phyloP scores from a whole-genome alignment of 2,888 invertebrate genomes.

The Nomada ruficornis region DNA sequence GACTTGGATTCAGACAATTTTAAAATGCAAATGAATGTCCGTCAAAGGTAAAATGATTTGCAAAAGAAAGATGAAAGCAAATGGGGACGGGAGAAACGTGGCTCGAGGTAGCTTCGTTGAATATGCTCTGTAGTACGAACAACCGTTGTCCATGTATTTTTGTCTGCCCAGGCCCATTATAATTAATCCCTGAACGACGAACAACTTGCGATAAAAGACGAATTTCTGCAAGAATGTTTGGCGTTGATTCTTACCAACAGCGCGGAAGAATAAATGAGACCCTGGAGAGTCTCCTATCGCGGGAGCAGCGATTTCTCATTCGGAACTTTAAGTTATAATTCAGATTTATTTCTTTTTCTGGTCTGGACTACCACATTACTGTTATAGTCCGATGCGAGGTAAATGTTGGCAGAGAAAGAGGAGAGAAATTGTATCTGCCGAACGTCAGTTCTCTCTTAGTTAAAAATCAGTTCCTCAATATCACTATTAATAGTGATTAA shows the following conservation, averaged over 20 bases:
- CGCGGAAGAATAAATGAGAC: slow-evolving; percentile 59
- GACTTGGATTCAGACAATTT: background rate
- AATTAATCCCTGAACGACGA: slow-evolving; percentile 58
- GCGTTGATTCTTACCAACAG: slow-evolving; percentile 57
- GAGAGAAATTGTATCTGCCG: background rate
- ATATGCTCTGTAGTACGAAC: background rate
- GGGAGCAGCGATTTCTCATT: slow-evolving; percentile 40
- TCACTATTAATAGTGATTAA: background rate
- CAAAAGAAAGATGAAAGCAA: background rate
- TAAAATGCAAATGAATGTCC: background rate
- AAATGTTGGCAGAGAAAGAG: background rate
- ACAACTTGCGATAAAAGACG: slow-evolving; percentile 17
- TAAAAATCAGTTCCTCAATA: background rate
- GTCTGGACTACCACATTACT: background rate
- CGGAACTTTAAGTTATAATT: slow-evolving; percentile 43
- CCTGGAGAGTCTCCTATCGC: slow-evolving; percentile 32
- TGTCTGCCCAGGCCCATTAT: slow-evolving; percentile 45
- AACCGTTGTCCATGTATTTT: slow-evolving; percentile 33
- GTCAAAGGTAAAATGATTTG: background rate
- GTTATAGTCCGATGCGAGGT: background rate
- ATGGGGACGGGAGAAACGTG: background rate
- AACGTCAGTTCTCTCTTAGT: background rate
- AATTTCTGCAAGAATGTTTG: slow-evolving; percentile 52
- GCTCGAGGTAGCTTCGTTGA: no score
- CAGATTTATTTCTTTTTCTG: slow-evolving; percentile 7